These are phyloP conservation scores for Heteronetta atricapilla DNA, from an alignment of 2,113 vertebrate genomes.

Conservation along the genomic window DNA sequence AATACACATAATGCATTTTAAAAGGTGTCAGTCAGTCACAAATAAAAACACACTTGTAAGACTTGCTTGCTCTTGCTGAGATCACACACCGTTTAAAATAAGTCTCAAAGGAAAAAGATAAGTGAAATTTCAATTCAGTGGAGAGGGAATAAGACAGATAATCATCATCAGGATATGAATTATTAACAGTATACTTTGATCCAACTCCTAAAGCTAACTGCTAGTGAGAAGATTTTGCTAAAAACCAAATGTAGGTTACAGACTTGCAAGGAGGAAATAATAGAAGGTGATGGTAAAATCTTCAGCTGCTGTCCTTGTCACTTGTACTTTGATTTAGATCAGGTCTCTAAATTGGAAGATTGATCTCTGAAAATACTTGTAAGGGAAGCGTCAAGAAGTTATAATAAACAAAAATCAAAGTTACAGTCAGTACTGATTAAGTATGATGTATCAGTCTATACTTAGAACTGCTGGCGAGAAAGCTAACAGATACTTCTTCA, in stretches of 20 bases:
- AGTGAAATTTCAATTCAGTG: not conserved
- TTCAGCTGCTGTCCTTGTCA: not conserved
- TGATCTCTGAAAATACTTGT: not conserved
- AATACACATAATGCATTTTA: not conserved
- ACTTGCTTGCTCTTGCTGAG: slow-evolving; percentile 2
- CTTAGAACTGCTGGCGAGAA: not conserved
- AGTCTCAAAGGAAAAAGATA: not conserved
- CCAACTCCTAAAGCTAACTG: not conserved
- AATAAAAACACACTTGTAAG: not conserved
- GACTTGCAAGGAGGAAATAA: not conserved
- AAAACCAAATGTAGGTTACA: not conserved
- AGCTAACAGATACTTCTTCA: not conserved
- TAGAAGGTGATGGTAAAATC: not conserved
- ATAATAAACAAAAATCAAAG: not conserved
- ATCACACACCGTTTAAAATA: not conserved
- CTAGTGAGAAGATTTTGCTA: not conserved
- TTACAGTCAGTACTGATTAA: not conserved
- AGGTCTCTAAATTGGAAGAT: not conserved
- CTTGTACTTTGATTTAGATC: not conserved
- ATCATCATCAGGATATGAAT: not conserved
- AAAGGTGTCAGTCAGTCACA: not conserved
- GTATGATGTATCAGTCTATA: not conserved
- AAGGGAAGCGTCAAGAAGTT: not conserved
- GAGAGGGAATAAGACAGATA: not conserved
- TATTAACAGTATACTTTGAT: not conserved